Conservation (phyloP, 2,888 invertebrate genomes). For the Rotaria magnacalcarata region DNA sequence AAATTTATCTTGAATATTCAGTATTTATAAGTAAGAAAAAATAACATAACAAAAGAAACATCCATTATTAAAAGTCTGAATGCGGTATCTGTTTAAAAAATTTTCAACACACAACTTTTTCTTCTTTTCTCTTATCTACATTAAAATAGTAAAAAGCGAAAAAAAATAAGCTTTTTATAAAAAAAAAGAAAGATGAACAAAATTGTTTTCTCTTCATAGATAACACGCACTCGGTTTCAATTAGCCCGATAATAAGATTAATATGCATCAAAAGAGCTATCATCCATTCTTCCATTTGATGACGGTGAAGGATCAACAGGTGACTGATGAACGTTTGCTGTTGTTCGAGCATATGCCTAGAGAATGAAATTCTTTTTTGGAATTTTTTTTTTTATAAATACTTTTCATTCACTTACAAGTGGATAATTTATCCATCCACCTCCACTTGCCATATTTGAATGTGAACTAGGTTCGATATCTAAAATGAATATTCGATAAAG, state of each 20-base stretch:
- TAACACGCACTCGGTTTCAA: not conserved
- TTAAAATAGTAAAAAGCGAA: not conserved
- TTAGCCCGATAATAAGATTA: not conserved
- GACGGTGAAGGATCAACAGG: not conserved
- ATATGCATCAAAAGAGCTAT: conserved; percentile 13
- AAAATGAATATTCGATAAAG: not conserved
- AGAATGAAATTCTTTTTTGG: not conserved
- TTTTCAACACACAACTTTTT: not conserved
- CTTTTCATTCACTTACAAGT: not conserved
- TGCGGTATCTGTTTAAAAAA: not conserved
- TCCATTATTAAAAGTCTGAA: not conserved
- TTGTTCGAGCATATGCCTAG: not conserved
- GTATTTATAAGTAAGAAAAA: not conserved
- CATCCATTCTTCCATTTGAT: not conserved
- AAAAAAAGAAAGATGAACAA: not conserved
- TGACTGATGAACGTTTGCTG: not conserved
- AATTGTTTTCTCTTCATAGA: not conserved
- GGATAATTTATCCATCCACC: conserved; percentile 23
- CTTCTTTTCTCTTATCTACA: not conserved
- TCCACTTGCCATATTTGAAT: not conserved
- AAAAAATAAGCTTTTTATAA: not conserved
- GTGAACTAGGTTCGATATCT: not conserved
- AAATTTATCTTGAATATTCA: not conserved
- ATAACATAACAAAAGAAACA: not conserved
- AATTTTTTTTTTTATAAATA: not conserved